Evolutionary conservation across 1,140 invertebrate species (phyloP), one percentile per base, ranked within the genome.

Genomic region (Propsilocerus akamusi): DNA sequence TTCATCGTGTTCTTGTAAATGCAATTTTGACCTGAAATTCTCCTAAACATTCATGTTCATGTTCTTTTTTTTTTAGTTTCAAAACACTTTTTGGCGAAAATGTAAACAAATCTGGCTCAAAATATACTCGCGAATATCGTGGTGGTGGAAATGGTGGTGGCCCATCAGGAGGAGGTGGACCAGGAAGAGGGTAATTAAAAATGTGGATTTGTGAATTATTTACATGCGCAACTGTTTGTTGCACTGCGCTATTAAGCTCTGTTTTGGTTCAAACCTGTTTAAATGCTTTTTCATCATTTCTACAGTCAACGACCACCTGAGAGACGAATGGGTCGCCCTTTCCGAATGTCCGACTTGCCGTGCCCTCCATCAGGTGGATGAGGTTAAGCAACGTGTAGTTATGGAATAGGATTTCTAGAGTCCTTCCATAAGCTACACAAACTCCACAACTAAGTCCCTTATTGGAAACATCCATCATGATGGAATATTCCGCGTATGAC

Each of bases 321-420:
- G 22, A 41, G 34, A 17, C n/a, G 34, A 17, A 41, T 41, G 10
- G 34, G 34, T 7, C 5, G 34, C 5, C 10, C 22, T 3, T 8
- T 14, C 10, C 8, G 34, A 20, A 41, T 41, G 34, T 20, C 14
- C 5, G 34, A 41, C 34, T 8, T 41, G 1, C 22, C 34, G 22
- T 41, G 34, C 10, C 17, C 34, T 20, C 34, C 34, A 41, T 20
- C 22, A 20, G 14, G 34, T 17, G 34, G 34, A 41, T 41, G 34
- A 41, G 34, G 34, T 41, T 41, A 41, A 41, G 34, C 34, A 41
- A 17, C 17, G 34, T 41, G 34, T 20, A 41, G 34, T 41, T 20
- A 41, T 12, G 34, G 34, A 17, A 41, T 7, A 20, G 17, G 12
- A 20, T 41, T 6, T 20, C 10, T 17, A 20, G 8, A 20, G n/a